A percentile compares a stretch with the other conserved stretches of the same genome.
Evolutionary conservation across 2,888 invertebrate genomes (phyloP).

Genomic region (Nomada lathburiana): DNA sequence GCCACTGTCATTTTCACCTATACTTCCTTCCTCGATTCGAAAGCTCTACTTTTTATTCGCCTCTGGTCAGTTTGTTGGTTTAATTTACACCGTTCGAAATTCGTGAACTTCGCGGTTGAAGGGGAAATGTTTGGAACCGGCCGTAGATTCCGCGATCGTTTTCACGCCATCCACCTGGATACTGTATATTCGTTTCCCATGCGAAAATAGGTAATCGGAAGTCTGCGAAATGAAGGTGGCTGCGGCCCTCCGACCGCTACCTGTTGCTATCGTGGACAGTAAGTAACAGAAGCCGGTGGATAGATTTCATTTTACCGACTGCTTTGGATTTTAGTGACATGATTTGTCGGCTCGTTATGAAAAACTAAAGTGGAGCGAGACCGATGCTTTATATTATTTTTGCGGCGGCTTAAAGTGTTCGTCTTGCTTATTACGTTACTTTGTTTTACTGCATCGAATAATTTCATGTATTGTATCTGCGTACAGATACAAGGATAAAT

Average conservation of each 20-base stretch:
- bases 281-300: constrained; percentile 56
- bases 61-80: constrained; percentile 17
- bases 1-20: not conserved
- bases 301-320: constrained; percentile 54
- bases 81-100: constrained; percentile 25
- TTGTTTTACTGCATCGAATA: not conserved
- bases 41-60: not conserved
- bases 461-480: not conserved
- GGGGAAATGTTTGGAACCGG: constrained; percentile 6
- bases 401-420: constrained; percentile 1
- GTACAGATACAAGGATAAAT: no score
- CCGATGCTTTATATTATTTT: constrained; percentile 29
- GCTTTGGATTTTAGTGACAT: constrained; percentile 57
- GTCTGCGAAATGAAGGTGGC: constrained; percentile 67
- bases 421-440: not conserved
- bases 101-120: not conserved
- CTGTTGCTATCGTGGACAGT: constrained; percentile 71
- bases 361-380: not conserved
- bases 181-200: constrained; percentile 65
- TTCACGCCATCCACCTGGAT: constrained; percentile 12
- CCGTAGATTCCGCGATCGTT: constrained; percentile 30
- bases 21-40: not conserved
- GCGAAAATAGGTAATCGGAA: constrained; percentile 55
- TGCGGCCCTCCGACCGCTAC: constrained; percentile 59
- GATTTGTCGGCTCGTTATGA: not conserved